These are phyloP conservation scores for Tyto alba DNA, from an alignment of 2,113 vertebrate species.

Conservation along the genomic window DNA sequence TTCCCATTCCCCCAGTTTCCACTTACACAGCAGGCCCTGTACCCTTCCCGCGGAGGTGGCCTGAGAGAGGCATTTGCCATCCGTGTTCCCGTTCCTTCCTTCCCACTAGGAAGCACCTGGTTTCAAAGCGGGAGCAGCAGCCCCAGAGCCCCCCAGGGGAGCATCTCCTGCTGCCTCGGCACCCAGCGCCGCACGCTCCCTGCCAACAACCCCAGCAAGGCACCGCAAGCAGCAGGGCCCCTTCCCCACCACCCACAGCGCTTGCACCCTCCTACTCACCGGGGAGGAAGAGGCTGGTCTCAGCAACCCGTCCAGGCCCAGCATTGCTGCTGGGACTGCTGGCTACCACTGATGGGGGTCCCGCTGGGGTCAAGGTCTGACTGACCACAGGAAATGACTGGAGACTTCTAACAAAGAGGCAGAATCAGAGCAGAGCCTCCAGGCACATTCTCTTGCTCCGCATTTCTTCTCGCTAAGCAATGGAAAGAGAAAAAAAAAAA, in stretches of 20 bases:
- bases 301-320: conserved; percentile 25
- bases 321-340: background rate
- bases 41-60: background rate
- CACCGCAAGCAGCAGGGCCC: background rate
- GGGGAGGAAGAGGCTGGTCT: conserved; percentile 23
- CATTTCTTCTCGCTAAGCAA: conserved; percentile 1
- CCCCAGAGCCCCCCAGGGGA: background rate
- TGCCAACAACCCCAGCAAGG: fast-evolving
- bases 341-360: background rate
- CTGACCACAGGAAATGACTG: background rate
- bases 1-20: background rate
- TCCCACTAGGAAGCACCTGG: background rate
- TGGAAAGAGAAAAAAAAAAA: background rate
- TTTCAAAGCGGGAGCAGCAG: background rate
- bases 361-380: background rate
- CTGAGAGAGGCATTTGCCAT: background rate
- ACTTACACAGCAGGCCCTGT: background rate
- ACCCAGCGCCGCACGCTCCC: background rate
- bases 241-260: background rate
- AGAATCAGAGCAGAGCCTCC: background rate
- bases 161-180: fast-evolving
- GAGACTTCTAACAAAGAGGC: background rate
- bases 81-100: background rate
- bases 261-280: background rate
- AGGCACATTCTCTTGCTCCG: background rate